These are phyloP conservation scores for Barypeithes pellucidus DNA, from an alignment of 2,888 invertebrate genomes.

Conservation along the genomic window DNA sequence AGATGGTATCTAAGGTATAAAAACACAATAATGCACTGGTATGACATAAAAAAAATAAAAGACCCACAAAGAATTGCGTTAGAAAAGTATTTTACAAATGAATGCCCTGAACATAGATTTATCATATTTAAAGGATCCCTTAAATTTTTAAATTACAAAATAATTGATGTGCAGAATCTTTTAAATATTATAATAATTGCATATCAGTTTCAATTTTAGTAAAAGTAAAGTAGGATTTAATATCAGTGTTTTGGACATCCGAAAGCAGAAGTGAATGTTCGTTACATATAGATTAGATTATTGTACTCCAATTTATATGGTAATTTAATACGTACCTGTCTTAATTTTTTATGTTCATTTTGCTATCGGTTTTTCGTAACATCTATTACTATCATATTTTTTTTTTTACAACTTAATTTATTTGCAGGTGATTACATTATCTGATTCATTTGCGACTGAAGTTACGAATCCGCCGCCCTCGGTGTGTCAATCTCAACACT, in stretches of 20 bases:
- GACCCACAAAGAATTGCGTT: background rate
- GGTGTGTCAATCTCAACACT: no score
- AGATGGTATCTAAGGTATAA: no score
- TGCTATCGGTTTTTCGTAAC: background rate
- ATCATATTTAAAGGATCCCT: constrained; percentile 9
- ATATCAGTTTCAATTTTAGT: constrained; percentile 28
- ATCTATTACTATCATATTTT: background rate
- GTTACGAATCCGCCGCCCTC: no score
- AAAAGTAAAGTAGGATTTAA: constrained; percentile 27
- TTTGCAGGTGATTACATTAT: background rate
- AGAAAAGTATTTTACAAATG: background rate
- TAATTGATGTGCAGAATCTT: constrained; percentile 6
- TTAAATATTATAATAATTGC: constrained; percentile 7
- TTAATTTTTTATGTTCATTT: constrained; percentile 4
- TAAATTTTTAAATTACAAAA: constrained; percentile 13
- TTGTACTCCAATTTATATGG: constrained; percentile 21
- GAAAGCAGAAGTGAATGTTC: constrained; percentile 34
- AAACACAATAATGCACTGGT: no score
- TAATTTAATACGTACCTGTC: constrained; percentile 7
- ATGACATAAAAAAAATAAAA: no score
- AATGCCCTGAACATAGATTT: background rate
- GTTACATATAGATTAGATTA: constrained; percentile 8
- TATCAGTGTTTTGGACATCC: constrained; percentile 24
- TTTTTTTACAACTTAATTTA: constrained; percentile 1
- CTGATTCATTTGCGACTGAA: background rate